Evolutionary conservation across 2,888 invertebrate species (phyloP).

Genomic region (Augochlorella aurata): DNA sequence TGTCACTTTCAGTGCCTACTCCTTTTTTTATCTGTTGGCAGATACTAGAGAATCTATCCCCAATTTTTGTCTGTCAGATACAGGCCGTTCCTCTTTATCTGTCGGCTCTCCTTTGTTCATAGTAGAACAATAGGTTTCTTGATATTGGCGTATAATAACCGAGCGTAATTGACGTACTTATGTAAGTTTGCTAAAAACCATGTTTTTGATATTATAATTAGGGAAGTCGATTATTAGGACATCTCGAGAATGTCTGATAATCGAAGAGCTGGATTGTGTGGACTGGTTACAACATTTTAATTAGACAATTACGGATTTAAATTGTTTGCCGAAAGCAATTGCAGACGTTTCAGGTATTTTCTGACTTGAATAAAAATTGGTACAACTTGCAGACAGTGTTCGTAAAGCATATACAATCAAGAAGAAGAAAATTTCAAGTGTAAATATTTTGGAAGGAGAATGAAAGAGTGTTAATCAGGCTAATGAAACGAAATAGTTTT

Average conservation of each 20-base stretch:
- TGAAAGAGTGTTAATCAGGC: not conserved
- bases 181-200: conserved; percentile 13
- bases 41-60: conserved; percentile 46
- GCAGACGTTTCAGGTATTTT: not conserved
- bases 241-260: not conserved
- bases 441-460: not conserved
- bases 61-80: conserved; percentile 47
- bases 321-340: not conserved
- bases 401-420: too few species aligned
- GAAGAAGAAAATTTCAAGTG: not conserved
- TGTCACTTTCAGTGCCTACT: not conserved
- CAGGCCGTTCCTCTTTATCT: conserved; percentile 34
- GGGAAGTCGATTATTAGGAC: conserved; percentile 6
- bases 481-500: not conserved
- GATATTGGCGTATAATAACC: conserved; percentile 34
- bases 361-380: not conserved
- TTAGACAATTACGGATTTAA: not conserved
- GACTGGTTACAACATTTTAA: not conserved
- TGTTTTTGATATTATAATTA: not conserved
- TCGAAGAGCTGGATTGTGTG: not conserved
- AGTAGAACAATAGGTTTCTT: conserved; percentile 35
- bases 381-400: not conserved
- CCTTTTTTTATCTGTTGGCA: conserved; percentile 25
- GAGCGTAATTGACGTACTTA: conserved; percentile 34
- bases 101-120: conserved; percentile 6